Evolutionary conservation across 1,140 invertebrate genomes (phyloP), one percentile per base, ranked within the genome.

Genomic region (Listronotus bonariensis): DNA sequence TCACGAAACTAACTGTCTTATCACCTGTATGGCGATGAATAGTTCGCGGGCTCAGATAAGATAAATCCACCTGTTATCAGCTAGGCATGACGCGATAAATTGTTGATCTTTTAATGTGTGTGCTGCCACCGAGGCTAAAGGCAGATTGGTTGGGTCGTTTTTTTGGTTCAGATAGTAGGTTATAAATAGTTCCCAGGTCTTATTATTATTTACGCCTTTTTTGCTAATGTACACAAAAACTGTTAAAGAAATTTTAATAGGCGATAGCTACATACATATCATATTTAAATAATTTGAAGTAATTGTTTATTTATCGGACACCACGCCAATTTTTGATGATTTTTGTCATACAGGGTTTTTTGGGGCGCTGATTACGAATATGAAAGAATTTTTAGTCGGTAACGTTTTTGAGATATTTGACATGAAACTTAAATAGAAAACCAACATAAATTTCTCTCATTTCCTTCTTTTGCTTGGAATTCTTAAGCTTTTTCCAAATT

Each of bases 1-100:
- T 91, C 72, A 60, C 69, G 61, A 60, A 63, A 32, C 34, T n/a
- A n/a, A n/a, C n/a, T n/a, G n/a, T 51, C 11, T 58, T 51, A 68
- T 26, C 72, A 74, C 71, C 73, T 73, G 74, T 67, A 55, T 53
- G 45, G 45, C 49, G 56, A 55, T 53, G 36, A 48, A 7, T 15
- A 36, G 8, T 45, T 42, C 60, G 20, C 38, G 26, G 42, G 58
- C 40, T 36, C 46, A 68, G 70, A 72, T 68, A 70, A 72, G 70
- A 72, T 74, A 72, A 72, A 10, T 31, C 42, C 34, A 59, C 43
- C 57, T 62, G 59, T 62, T 62, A 62, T 65, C 63, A 52, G 56
- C 54, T 31, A 40, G 6, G 48, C 59, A 62, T 62, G 51, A 53
- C 36, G 57, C 43, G 46, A 20, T 38, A 15, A 8, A 43, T 43